Evolutionary conservation across 2,888 invertebrate species (phyloP).

Genomic region (Megaustenia siamemsis): DNA sequence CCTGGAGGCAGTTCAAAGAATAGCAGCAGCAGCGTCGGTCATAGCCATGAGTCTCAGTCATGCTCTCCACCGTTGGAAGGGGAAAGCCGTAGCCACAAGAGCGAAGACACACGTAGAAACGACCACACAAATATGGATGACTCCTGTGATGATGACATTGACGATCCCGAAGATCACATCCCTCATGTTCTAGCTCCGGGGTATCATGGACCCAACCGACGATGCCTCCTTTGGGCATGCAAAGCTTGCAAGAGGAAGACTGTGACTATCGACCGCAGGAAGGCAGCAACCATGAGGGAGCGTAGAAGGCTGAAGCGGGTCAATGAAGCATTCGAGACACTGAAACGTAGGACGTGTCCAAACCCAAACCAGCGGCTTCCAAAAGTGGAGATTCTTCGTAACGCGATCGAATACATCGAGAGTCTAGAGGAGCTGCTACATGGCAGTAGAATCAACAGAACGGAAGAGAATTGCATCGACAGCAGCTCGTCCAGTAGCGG

Average conservation of each 20-base stretch:
- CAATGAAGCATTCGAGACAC: slow-evolving; percentile 97
- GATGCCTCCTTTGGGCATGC: slow-evolving; percentile 97
- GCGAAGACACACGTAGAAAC: slow-evolving; percentile 34
- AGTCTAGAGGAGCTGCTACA: slow-evolving; percentile 81
- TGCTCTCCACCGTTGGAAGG: background rate
- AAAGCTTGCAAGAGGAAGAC: slow-evolving; percentile 96
- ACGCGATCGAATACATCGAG: slow-evolving; percentile 98
- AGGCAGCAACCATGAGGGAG: slow-evolving; percentile 97
- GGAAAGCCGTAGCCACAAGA: slow-evolving; percentile 4
- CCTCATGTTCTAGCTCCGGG: slow-evolving; percentile 81
- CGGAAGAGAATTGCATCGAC: slow-evolving; percentile 63
- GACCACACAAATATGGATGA: slow-evolving; percentile 59
- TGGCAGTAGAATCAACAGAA: slow-evolving; percentile 68
- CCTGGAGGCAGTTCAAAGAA: background rate
- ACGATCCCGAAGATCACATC: slow-evolving; percentile 70
- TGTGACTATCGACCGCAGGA: slow-evolving; percentile 95
- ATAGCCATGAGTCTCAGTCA: slow-evolving; percentile 4
- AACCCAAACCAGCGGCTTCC: slow-evolving; percentile 97
- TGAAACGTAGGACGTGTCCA: slow-evolving; percentile 94
- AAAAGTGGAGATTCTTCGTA: slow-evolving; percentile 97
- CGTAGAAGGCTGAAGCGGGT: slow-evolving; percentile 95
- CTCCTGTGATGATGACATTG: slow-evolving; percentile 63
- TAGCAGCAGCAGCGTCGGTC: background rate
- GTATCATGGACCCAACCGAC: slow-evolving; percentile 82
- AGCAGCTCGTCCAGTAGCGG: slow-evolving; percentile 73